A percentile compares a stretch with the other conserved stretches of the same genome.
phyloP scores from a whole-genome alignment of 1,140 invertebrate genomes.

The Pseudomyrmex concolor region DNA sequence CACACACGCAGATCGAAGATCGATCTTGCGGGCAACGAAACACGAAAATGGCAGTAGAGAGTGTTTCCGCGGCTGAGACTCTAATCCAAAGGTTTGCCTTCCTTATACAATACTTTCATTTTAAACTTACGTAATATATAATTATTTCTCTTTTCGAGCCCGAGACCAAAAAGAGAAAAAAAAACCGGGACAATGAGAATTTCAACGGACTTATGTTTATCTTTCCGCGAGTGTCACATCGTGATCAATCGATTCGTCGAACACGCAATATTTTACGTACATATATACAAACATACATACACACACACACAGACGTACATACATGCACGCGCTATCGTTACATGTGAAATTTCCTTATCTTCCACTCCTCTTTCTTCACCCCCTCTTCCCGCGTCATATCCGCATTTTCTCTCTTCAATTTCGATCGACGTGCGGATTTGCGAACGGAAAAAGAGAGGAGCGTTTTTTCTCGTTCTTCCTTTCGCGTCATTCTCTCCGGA shows the following conservation, averaged over 20 bases:
- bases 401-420: background rate
- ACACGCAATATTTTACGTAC: background rate
- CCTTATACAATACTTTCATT: conserved; percentile 54
- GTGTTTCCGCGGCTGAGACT: conserved; percentile 84
- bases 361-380: background rate
- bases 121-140: conserved; percentile 35
- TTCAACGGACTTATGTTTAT: too few relatives aligned
- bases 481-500: background rate
- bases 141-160: conserved; percentile 77
- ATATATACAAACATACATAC: background rate
- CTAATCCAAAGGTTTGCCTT: conserved; percentile 85
- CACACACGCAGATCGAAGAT: conserved; percentile 72
- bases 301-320: background rate
- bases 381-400: conserved; percentile 27
- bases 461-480: background rate
- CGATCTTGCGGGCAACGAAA: conserved; percentile 72
- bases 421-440: conserved; percentile 14
- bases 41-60: conserved; percentile 84
- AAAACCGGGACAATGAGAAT: too few relatives aligned
- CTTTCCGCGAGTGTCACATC: conserved; percentile 59
- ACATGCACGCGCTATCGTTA: background rate
- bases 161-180: conserved; percentile 44
- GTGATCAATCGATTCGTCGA: background rate
- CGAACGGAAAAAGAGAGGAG: background rate
- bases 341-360: too few relatives aligned